phyloP scores from a whole-genome alignment of 2,797 vertebrate species.

The Acridotheres tristis region DNA sequence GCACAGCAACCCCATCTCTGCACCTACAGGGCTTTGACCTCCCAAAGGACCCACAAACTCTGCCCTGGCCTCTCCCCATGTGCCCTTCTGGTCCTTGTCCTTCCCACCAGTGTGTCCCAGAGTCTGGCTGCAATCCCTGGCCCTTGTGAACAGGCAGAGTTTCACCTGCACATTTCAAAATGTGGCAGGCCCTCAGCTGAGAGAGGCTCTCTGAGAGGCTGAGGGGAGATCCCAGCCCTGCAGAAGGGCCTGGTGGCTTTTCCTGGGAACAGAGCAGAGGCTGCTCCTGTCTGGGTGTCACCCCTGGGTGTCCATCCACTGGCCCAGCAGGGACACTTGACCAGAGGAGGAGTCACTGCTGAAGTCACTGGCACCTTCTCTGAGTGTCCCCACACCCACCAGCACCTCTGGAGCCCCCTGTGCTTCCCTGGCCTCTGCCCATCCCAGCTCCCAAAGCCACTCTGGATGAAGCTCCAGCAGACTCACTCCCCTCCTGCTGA shows the following conservation, averaged over 20 bases:
- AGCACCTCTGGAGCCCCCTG: not conserved
- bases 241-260: rapidly evolving
- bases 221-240: not conserved
- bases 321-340: not conserved
- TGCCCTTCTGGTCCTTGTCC: not conserved
- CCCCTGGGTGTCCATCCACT: not conserved
- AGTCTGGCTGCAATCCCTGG: not conserved
- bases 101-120: not conserved
- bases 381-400: not conserved
- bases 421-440: not conserved
- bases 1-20: not conserved
- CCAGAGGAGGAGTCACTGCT: not conserved
- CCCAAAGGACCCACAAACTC: not conserved
- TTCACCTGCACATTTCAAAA: not conserved
- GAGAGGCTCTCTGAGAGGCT: rapidly evolving
- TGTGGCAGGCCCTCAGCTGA: rapidly evolving
- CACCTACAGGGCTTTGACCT: not conserved
- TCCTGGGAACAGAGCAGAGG: not conserved
- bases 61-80: not conserved
- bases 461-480: not conserved
- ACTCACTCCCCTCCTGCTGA: not conserved
- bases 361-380: not conserved
- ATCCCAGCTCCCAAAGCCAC: not conserved
- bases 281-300: not conserved
- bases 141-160: not conserved